phyloP scores from a whole-genome alignment of 2,888 invertebrate genomes.

The Galerucella nymphaeae region DNA sequence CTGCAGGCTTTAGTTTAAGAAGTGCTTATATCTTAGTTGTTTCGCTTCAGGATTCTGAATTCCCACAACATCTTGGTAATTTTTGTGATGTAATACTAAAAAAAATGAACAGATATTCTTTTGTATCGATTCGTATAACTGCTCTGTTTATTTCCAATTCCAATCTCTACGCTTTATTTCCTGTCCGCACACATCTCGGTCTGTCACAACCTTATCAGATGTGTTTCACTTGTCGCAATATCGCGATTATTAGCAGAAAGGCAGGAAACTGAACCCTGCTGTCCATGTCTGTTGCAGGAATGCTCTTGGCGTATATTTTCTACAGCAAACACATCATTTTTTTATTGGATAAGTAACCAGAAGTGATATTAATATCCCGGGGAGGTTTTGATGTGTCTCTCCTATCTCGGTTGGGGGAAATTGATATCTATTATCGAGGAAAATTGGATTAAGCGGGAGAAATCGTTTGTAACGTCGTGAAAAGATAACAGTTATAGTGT shows the following conservation, averaged over 20 bases:
- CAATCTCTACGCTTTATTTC: constrained; percentile 22
- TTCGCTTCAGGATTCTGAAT: too few species aligned
- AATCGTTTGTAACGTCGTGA: constrained; percentile 21
- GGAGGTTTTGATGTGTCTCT: constrained; percentile 43
- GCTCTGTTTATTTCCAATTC: constrained; percentile 15
- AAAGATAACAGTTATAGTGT: constrained; percentile 1
- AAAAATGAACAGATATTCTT: too few species aligned
- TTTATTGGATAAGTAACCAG: constrained; percentile 51
- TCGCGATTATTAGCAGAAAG: constrained; percentile 52
- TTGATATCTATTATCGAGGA: constrained; percentile 51
- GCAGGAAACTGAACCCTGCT: constrained; percentile 32
- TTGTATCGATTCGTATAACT: too few species aligned
- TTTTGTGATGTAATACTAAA: too few species aligned
- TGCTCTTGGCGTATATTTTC: constrained; percentile 21
- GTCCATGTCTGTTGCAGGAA: constrained; percentile 32
- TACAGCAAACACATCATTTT: constrained; percentile 44
- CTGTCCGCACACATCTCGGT: constrained; percentile 24
- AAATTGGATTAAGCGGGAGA: constrained; percentile 36
- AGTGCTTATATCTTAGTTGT: too few species aligned
- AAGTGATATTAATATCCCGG: constrained; percentile 51
- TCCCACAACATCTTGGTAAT: too few species aligned
- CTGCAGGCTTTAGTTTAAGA: too few species aligned
- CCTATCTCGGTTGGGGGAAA: constrained; percentile 47
- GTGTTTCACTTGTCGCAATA: constrained; percentile 58
- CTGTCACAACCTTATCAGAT: constrained; percentile 53